These are phyloP conservation scores for Saturnia japonica DNA, from an alignment of 2,888 invertebrate species.

Conservation along the genomic window DNA sequence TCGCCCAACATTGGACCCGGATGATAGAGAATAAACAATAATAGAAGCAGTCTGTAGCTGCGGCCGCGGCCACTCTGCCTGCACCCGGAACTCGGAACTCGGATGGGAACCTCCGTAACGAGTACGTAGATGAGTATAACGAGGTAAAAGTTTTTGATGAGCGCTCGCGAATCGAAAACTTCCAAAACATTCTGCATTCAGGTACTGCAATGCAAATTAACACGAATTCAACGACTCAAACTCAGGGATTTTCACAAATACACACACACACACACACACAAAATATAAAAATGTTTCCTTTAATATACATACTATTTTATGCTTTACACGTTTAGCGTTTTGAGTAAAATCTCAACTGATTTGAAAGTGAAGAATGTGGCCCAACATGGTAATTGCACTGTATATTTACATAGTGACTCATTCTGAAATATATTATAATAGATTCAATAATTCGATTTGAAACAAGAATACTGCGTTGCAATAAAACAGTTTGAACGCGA, in stretches of 20 bases:
- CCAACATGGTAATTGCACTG: no score
- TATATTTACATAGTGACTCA: no score
- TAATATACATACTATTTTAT: neutral
- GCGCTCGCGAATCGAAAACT: slow-evolving; percentile 2
- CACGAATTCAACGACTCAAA: slow-evolving; percentile 7
- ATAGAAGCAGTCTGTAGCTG: neutral
- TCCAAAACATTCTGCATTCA: neutral
- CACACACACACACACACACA: neutral
- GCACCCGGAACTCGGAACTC: no score
- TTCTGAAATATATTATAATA: neutral
- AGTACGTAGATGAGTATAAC: neutral
- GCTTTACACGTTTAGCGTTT: neutral
- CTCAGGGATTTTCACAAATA: neutral
- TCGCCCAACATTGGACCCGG: neutral
- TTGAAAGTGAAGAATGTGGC: neutral
- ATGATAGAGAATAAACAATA: neutral
- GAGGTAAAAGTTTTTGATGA: slow-evolving; percentile 2
- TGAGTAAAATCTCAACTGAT: no score
- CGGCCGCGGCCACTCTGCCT: neutral
- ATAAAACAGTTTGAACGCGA: no score
- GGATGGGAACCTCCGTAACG: neutral
- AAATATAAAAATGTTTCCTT: neutral
- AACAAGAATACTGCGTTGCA: no score
- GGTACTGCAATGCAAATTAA: slow-evolving; percentile 17
- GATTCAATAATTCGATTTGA: neutral